Base-by-base conservation (phyloP, 2,797 vertebrate genomes). In the Brachymystax lenok region DNA sequence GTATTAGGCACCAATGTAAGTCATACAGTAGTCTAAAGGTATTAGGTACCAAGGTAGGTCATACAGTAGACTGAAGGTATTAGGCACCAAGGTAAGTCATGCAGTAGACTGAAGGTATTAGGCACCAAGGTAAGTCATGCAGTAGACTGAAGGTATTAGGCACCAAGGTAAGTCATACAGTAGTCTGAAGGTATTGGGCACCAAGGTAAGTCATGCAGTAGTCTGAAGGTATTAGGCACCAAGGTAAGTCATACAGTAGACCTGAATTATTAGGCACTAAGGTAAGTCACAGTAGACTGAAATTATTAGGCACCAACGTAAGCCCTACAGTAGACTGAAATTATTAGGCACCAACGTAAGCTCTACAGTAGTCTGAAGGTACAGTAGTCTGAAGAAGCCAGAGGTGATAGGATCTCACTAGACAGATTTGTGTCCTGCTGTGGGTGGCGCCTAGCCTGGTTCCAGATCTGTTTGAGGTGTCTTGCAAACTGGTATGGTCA, bases 221-320 rank as follows among this genome's bases (percentile, higher is more conserved):
- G 63, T 54, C 81, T 80, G 17, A 74, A 64, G 52, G 59, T 16
- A 52, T 78, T 84, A 71, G 74, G 63, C 74, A 13, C 79, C 75
- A 77, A 52, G 28, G 28, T 69, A 19, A 81, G 35, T 30, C 78
- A 74, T 35, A 24, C 56, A 12, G 71, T 14, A 70, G 66, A n/a
- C 3, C 59, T n/a, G 5, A n/a, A 24, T 21, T 24, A 16, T n/a
- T 59, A n/a, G 17, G 19, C 28, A 28, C 28, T 2, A 28, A 2
- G 28, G 28, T 2, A 28, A 28, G 1, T 2, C 28, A 2, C 28
- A 28, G 28, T 28, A 28, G 28, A 2, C 28, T 28, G 46, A 68
- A n/a, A 17, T 13, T 30, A 5, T 35, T 61, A 2, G 28, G 28
- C 28, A 28, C 28, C 2, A 28, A 2, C 1, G 28, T 0, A 79